Evolutionary conservation across 2,113 vertebrate genomes (phyloP), one percentile per base, ranked within the genome.

Genomic region (Eubucco bourcierii): DNA sequence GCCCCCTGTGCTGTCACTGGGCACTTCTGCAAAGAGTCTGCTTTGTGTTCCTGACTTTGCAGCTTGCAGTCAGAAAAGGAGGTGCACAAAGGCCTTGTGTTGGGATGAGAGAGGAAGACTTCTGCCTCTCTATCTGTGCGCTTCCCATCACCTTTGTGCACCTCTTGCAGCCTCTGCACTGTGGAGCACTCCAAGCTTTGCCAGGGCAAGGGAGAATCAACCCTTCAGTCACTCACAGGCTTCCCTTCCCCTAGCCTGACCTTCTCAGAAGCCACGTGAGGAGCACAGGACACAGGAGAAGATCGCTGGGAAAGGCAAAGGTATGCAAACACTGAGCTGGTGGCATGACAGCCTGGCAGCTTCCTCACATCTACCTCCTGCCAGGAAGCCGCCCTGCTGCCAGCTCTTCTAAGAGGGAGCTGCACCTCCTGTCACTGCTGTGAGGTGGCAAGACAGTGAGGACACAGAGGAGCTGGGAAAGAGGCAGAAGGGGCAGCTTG

Each of bases 221-320:
- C 80, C 44, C 84, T 33, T 46, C 67, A 84, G 7, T 87, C 81
- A 89, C 75, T 84, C 84, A 82, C 81, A 29, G 76, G 90, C 84
- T 81, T 82, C 84, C 71, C 90, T 83, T 80, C 55, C 70, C 77
- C 73, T 77, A 50, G 31, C 23, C 50, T 83, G 78, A 76, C 64
- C 82, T 21, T 90, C 90, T 91, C 50, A 56, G 21, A 15, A 90
- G 80, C 75, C 96, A 96, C 96, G 90, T 50, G 90, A 73, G 29
- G 47, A 87, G 27, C 59, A 27, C 53, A 84, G 34, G 84, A 73
- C 72, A 72, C 9, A 6, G 14, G 55, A 4, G 34, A 79, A 31
- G 31, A 61, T 61, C 72, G 10, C 64, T 18, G 58, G 71, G 68
- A 79, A 71, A 87, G 28, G 67, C 74, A 61, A 90, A 90, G 73